Evolutionary conservation across 92 coral and sea anemone species (phyloP), one percentile per base, ranked within the genome.

Genomic region (Bergia sp.): DNA sequence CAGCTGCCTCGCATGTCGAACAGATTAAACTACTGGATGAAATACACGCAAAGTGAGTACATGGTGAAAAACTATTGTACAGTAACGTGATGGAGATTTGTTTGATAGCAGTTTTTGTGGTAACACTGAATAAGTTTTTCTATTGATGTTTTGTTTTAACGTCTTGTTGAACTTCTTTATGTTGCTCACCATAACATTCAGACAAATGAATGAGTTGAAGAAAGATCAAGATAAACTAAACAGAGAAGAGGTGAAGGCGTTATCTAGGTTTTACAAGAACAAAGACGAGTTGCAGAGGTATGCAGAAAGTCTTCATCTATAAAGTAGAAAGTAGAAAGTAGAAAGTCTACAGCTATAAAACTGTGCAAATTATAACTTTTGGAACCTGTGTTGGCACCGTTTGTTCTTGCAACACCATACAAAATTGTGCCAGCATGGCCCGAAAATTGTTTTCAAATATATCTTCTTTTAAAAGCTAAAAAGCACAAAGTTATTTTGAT

Each of bases 271-370:
- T 1, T 90, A 86, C 76, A 92, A 94, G 55, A 92, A 94, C 76
- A 97, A 93, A 82, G 96, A 95, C 79, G 99, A 97, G 84, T 90
- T 97, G 16, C 99, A 97, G 86, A 97, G 99, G 99, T 97, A 44
- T 36, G 76, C 47, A 79, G 29, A 65, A 4, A 23, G 37, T 43
- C 29, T 29, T 29, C 29, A 29, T 29, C 29, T 29, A 29, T 29
- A 29, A 29, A 29, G 29, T 29, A 29, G 29, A 29, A 29, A 29
- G 29, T 29, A 29, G 29, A 29, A 29, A 29, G 29, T 29, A 29
- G 29, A 29, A 29, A 29, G 29, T 29, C 29, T 29, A 29, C 29
- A 29, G 29, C 29, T 29, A 29, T 29, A 29, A 29, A 29, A 29
- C 29, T 29, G 29, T 29, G 29, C 29, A 29, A 29, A 29, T 29